Evolutionary conservation across 2,888 invertebrate genomes (phyloP).

Genomic region (Sclerodermus sp.): DNA sequence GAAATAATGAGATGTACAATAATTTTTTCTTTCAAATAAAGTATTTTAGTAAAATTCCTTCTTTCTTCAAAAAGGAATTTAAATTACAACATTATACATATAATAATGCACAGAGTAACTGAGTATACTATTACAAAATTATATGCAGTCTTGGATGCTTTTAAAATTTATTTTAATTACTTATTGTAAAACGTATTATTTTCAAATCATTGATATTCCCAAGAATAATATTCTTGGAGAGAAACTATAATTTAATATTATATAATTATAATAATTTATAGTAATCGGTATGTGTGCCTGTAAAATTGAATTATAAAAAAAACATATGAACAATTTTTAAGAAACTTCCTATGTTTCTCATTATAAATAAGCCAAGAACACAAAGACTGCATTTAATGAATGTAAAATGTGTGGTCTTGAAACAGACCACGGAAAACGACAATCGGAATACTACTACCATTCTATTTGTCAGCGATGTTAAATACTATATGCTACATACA

Average conservation of each 20-base stretch:
- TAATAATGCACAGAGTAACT: conserved; percentile 37
- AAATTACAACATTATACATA: conserved; percentile 39
- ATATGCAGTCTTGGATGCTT: conserved; percentile 45
- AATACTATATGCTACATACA: conserved; percentile 53
- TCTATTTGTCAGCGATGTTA: conserved; percentile 39
- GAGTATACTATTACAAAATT: conserved; percentile 32
- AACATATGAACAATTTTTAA: conserved; percentile 19
- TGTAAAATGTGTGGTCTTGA: conserved; percentile 31
- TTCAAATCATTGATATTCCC: too few species aligned
- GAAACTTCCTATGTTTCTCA: too few species aligned
- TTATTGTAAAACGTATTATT: too few species aligned
- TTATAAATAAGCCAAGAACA: too few species aligned
- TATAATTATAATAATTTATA: too few species aligned
- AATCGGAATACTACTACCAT: conserved; percentile 19
- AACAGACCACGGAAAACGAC: conserved; percentile 6
- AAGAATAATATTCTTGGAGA: too few species aligned
- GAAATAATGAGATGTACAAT: conserved; percentile 44
- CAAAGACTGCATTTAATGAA: conserved; percentile 36
- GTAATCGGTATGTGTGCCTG: too few species aligned
- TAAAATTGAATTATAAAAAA: too few species aligned
- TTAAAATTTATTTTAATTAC: conserved; percentile 15
- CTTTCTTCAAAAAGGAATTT: conserved; percentile 35
- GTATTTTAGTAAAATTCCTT: conserved; percentile 34
- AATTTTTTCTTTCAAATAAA: conserved; percentile 36
- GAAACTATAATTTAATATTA: too few species aligned